Conservation (phyloP, 2,797 vertebrate species). For the Hypotaenidia okinawae region DNA sequence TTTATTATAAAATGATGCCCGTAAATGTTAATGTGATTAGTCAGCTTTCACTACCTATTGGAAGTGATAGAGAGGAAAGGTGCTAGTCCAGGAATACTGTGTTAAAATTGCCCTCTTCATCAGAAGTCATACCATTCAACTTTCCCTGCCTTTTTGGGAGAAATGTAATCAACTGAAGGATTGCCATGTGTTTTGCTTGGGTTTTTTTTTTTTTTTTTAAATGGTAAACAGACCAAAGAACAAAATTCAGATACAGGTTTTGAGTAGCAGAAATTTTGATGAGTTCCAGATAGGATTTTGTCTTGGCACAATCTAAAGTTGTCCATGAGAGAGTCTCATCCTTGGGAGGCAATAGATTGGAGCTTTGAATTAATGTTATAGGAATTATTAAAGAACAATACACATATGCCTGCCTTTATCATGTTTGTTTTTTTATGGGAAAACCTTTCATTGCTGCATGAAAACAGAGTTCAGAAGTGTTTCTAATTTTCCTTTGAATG, state of each 20-base stretch:
- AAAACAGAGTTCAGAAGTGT: neutral
- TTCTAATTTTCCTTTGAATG: neutral
- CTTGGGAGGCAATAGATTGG: neutral
- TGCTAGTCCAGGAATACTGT: neutral
- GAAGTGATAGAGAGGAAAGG: neutral
- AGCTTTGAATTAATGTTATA: neutral
- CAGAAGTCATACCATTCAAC: neutral
- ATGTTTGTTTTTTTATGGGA: neutral
- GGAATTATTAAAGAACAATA: neutral
- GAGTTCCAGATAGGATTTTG: neutral
- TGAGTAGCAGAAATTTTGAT: neutral
- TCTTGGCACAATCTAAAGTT: neutral
- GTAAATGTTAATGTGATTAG: neutral
- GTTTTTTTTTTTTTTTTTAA: too few species aligned
- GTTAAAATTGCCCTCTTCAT: neutral
- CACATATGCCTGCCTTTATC: neutral
- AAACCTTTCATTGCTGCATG: neutral
- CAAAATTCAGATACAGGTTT: neutral
- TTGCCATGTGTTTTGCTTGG: neutral
- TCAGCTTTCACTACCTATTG: conserved; percentile 13
- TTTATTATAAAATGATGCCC: neutral
- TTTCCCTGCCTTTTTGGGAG: neutral
- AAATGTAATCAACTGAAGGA: neutral
- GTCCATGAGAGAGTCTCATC: neutral
- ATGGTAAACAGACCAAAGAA: neutral